These are phyloP conservation scores for Thalassophryne amazonica DNA, from an alignment of 2,797 vertebrate species.

Conservation along the genomic window DNA sequence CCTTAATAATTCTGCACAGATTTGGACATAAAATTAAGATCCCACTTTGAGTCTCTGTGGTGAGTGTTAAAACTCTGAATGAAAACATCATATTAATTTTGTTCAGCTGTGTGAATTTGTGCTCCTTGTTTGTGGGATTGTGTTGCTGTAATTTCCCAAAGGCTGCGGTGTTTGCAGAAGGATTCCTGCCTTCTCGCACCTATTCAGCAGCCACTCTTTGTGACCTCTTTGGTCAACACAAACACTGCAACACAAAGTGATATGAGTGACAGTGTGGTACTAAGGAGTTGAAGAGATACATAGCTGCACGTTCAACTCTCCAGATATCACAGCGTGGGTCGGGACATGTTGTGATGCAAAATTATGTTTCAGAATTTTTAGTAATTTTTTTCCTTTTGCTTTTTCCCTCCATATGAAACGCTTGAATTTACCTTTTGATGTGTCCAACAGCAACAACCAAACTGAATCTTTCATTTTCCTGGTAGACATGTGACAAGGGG, in stretches of 20 bases:
- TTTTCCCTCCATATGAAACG: too few relatives aligned
- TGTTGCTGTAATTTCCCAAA: constrained; percentile 39
- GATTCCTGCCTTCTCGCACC: constrained; percentile 66
- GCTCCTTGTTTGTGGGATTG: constrained; percentile 50
- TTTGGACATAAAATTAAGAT: neutral
- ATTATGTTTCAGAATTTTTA: too few relatives aligned
- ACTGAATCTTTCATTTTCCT: too few relatives aligned
- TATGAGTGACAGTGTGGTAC: constrained; percentile 13
- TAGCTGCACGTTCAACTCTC: constrained; percentile 36
- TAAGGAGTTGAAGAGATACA: constrained; percentile 25
- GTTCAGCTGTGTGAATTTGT: constrained; percentile 41
- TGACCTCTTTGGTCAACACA: constrained; percentile 64
- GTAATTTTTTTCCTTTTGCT: too few relatives aligned
- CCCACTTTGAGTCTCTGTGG: neutral
- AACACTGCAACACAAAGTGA: constrained; percentile 55
- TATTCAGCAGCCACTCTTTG: constrained; percentile 61
- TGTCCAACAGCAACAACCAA: too few relatives aligned
- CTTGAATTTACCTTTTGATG: too few relatives aligned
- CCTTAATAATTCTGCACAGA: neutral
- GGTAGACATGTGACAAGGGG: too few relatives aligned
- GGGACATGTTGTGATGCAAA: too few relatives aligned
- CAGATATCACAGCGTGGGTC: constrained; percentile 18
- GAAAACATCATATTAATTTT: neutral
- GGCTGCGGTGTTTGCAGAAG: constrained; percentile 61
- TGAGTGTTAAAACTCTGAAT: neutral